phyloP scores from a whole-genome alignment of 1,140 invertebrate genomes.

The Drosophila miranda region DNA sequence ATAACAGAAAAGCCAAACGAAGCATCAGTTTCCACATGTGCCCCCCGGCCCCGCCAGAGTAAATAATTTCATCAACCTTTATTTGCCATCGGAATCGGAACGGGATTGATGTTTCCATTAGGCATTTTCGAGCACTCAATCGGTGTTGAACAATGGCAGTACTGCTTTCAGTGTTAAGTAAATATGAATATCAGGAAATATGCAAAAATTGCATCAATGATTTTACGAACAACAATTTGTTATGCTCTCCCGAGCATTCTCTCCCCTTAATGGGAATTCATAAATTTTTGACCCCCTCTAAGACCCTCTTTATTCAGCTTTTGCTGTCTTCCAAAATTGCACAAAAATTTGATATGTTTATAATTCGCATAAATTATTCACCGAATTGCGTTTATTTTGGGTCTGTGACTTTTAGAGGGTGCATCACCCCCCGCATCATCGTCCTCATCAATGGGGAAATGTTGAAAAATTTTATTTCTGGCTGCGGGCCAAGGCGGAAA shows the following conservation, averaged over 20 bases:
- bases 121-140: conserved; percentile 5
- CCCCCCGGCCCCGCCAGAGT: not conserved
- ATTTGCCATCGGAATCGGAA: conserved; percentile 6
- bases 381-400: conserved; percentile 25
- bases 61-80: conserved; percentile 18
- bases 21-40: conserved; percentile 20
- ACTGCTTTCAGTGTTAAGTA: no score
- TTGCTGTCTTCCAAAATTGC: conserved; percentile 2
- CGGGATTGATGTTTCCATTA: conserved; percentile 12
- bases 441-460: conserved; percentile 4
- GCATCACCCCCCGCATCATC: not conserved
- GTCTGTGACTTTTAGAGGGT: conserved; percentile 24
- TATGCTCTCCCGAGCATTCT: no score
- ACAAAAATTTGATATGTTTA: conserved; percentile 20
- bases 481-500: conserved; percentile 48
- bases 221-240: no score
- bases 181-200: no score
- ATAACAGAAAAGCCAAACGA: conserved; percentile 17
- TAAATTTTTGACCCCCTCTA: not conserved
- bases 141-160: no score
- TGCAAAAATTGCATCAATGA: no score
- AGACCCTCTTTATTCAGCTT: conserved; percentile 3
- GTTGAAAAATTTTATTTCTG: conserved; percentile 40
- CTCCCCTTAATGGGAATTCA: no score
- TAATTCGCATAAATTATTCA: conserved; percentile 30